phyloP scores from a whole-genome alignment of 2,113 vertebrate species.

The Chamaetylas fuelleborni region DNA sequence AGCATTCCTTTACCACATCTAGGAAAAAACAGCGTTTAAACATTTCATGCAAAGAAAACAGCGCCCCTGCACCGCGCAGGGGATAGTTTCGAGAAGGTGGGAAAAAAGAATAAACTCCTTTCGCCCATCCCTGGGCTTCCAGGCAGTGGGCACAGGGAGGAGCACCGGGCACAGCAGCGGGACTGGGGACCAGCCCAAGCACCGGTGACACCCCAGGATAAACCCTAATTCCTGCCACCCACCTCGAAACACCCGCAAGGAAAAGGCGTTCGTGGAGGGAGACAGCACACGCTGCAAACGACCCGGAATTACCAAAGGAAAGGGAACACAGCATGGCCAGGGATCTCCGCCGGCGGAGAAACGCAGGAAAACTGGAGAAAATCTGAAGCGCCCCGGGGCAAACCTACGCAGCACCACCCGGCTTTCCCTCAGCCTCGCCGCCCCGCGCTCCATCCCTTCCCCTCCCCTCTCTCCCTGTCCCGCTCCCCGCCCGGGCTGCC shows the following conservation, averaged over 20 bases:
- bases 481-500: background rate
- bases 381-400: accelerated
- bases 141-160: accelerated
- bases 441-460: background rate
- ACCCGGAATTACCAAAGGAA: accelerated
- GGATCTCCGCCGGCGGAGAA: background rate
- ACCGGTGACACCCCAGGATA: accelerated
- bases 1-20: background rate
- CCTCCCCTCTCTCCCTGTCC: background rate
- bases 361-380: background rate
- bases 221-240: background rate
- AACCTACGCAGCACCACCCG: accelerated
- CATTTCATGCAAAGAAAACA: background rate
- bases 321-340: background rate
- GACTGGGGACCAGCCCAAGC: background rate
- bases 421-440: background rate
- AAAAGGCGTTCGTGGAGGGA: background rate
- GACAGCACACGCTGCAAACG: background rate
- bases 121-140: background rate
- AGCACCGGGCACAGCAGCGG: accelerated
- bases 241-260: too few relatives aligned
- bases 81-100: background rate
- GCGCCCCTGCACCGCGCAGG: accelerated
- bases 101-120: background rate
- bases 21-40: background rate